Evolutionary conservation across 2,113 vertebrate genomes (phyloP), one percentile per base, ranked within the genome.

Genomic region (Clarias macrocephalus): DNA sequence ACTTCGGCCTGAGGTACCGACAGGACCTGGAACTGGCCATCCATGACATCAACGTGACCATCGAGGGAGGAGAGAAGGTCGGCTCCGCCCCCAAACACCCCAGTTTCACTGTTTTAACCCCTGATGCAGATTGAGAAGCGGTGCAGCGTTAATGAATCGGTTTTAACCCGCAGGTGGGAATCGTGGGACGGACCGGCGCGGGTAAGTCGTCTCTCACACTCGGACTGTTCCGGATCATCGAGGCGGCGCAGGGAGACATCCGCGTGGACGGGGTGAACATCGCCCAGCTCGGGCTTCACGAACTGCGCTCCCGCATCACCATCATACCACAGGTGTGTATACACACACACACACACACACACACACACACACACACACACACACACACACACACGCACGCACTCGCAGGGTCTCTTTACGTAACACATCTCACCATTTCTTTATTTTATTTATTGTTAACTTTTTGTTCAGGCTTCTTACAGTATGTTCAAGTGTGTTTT

Each of bases 131-230:
- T 56, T 3, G 23, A 87, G 85, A 4, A 37, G 33, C 48, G 63
- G 2, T 75, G 0, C 18, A 11, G n/a, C 56, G 99, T 9, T 30
- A 13, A 54, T n/a, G 1, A 28, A 57, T 56, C 0, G 2, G 23
- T 33, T 80, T 81, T 60, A 25, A 62, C 0, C 7, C 19, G 3
- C 48, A 81, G 98, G 95, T 99, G 80, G 98, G 98, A 70, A 99
- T 99, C 5, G 98, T 99, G 85, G 98, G 98, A 3, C 95, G 98
- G 72, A 99, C 98, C 0, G 98, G 98, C 89, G 98, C 98, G 0
- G 98, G 98, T 11, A 99, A 99, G 92, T 99, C 98, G 0, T 99
- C 98, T 0, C 94, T 99, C 1, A 98, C 97, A 0, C 93, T 99
- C 80, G 98, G 97, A 4, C 93, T 99, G 88, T 99, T 99, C 92